Evolutionary conservation across 2,888 invertebrate species (phyloP), one percentile per base, ranked within the genome.

Genomic region (Acleris sparsana): DNA sequence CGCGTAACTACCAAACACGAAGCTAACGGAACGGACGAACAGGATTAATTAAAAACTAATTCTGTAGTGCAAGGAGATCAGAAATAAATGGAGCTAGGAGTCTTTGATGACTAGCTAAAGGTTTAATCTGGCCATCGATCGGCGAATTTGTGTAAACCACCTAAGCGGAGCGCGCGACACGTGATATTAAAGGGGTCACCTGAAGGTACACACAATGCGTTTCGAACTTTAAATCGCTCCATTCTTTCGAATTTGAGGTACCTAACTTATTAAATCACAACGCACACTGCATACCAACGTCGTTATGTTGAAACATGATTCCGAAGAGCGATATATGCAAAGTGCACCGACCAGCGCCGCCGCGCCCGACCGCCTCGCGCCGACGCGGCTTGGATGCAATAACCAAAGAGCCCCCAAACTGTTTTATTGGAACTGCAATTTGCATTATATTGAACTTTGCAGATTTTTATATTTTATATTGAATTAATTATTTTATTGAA

Each of bases 371-470:
- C 61, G 17, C 55, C 55, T 51, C n/a, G 39, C 18, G 48, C 39
- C 17, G 57, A 46, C 62, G n/a, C 62, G n/a, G 53, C 39, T 22
- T 39, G 48, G 43, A 62, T 62, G 29, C 58, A 67, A 67, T 67
- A 62, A 53, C 62, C 49, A 49, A 13, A 13, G 9, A 61, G 29
- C 22, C 60, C 33, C 33, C 3, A 25, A 25, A 18, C 49, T 55
- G 60, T 51, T 61, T 55, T 46, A 51, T 33, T 65, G 60, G 60
- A 44, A 55, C 39, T 65, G 25, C 51, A 60, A 61, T 65, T 65
- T 60, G 60, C 65, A 65, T 65, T 60, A 60, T 65, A 65, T 65
- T 56, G 33, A 65, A 56, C 60, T 51, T 51, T 60, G 43, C 51
- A 44, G 60, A 16, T 55, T 60, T 51, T 51, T 44, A 61, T 61